These are phyloP conservation scores for Lepus americanus DNA, from an alignment of 2,113 vertebrate genomes.

Conservation along the genomic window DNA sequence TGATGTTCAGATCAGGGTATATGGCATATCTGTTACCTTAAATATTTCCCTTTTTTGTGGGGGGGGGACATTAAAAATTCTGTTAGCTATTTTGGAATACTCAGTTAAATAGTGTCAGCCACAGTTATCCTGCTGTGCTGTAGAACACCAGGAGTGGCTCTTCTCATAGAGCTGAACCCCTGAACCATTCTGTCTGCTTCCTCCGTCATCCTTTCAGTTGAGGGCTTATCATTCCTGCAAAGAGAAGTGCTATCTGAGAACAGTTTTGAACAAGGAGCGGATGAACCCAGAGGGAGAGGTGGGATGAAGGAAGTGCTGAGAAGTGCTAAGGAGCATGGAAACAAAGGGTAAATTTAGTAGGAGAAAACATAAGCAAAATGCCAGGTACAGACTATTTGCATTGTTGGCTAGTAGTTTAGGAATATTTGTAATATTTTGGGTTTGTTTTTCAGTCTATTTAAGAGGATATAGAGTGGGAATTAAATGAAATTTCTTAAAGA, in stretches of 20 bases:
- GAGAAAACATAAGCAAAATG: constrained; percentile 29
- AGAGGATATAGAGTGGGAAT: constrained; percentile 47
- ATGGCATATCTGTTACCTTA: too few relatives aligned
- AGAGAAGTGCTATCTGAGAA: constrained; percentile 27
- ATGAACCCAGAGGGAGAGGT: constrained; percentile 21
- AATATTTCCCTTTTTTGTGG: too few relatives aligned
- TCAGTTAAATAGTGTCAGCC: too few relatives aligned
- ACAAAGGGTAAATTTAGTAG: not conserved
- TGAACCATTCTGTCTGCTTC: too few relatives aligned
- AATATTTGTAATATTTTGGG: constrained; percentile 22
- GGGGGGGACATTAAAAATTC: too few relatives aligned
- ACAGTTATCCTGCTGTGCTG: too few relatives aligned
- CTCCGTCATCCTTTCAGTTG: not conserved
- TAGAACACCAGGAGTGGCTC: too few relatives aligned
- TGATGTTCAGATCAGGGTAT: too few relatives aligned
- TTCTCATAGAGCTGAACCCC: too few relatives aligned
- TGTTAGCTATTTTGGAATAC: too few relatives aligned
- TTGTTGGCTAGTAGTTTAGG: not conserved
- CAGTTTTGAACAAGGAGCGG: not conserved
- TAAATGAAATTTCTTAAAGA: not conserved
- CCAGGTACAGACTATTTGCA: constrained; percentile 13
- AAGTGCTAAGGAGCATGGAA: not conserved
- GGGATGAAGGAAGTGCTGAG: constrained; percentile 5
- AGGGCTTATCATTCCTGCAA: not conserved
- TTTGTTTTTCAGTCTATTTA: constrained; percentile 47